These are phyloP conservation scores for Halyomorpha halys DNA, from an alignment of 1,140 invertebrate species.

Conservation along the genomic window DNA sequence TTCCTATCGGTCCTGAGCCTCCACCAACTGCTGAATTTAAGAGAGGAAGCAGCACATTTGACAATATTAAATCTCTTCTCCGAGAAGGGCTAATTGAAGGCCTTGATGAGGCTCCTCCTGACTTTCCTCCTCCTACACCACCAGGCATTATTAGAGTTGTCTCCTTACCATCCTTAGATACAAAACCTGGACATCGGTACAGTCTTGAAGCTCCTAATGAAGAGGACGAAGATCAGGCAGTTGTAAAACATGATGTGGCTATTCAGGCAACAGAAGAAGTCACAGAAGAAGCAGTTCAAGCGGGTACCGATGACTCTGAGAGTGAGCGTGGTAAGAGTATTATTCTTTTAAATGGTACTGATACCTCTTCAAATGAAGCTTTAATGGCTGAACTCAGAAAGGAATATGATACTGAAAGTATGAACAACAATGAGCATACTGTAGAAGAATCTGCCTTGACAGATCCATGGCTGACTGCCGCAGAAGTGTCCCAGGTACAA, in stretches of 20 bases:
- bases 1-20: conserved; percentile 38
- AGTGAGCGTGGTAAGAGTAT: conserved; percentile 17
- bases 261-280: conserved; percentile 28
- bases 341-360: conserved; percentile 23
- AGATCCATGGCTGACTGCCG: conserved; percentile 30
- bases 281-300: conserved; percentile 1
- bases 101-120: conserved; percentile 42
- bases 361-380: conserved; percentile 28
- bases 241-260: conserved; percentile 24
- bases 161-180: conserved; percentile 49
- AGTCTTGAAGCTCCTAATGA: conserved; percentile 21
- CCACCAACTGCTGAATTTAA: conserved; percentile 46
- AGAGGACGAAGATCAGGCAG: conserved; percentile 21
- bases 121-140: conserved; percentile 43
- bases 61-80: conserved; percentile 62
- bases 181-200: conserved; percentile 35
- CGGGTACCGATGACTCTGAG: conserved; percentile 21
- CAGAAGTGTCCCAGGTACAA: conserved; percentile 29
- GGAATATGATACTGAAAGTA: conserved; percentile 26
- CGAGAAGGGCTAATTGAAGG: conserved; percentile 52
- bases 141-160: conserved; percentile 54
- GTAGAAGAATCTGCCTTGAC: conserved; percentile 23
- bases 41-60: conserved; percentile 64
- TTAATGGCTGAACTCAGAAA: conserved; percentile 25
- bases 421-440: conserved; percentile 23